Evolutionary conservation across 2,113 vertebrate species (phyloP).

Genomic region (Chrysemys picta): DNA sequence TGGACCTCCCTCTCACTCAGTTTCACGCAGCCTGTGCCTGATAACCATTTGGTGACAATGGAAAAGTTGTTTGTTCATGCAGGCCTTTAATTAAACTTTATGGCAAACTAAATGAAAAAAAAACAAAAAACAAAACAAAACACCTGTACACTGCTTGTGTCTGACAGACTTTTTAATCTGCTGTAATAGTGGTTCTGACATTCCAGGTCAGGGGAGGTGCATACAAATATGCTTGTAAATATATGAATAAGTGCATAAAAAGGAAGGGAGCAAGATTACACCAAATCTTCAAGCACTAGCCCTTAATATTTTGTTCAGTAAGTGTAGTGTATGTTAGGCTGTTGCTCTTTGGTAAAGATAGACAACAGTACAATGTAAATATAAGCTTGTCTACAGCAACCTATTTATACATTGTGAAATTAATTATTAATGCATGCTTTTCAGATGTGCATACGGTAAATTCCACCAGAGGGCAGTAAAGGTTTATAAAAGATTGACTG

Average conservation of each 20-base stretch:
- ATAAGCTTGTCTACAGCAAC: accelerated
- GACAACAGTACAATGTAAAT: accelerated
- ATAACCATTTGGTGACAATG: neutral
- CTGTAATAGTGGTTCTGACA: neutral
- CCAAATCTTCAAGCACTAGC: accelerated
- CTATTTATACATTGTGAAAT: neutral
- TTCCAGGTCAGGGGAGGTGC: accelerated
- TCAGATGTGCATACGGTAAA: neutral
- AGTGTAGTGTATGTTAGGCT: neutral
- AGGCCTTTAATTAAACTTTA: neutral
- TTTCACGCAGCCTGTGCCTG: neutral
- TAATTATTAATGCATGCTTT: neutral
- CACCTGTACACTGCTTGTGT: neutral
- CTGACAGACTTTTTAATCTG: neutral
- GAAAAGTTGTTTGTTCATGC: neutral
- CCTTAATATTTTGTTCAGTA: neutral
- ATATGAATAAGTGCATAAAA: accelerated
- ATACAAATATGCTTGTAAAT: neutral
- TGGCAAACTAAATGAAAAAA: neutral
- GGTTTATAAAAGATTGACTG: neutral
- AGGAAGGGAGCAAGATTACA: accelerated
- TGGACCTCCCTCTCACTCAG: accelerated
- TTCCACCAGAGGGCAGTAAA: conserved; percentile 62
- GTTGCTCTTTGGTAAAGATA: neutral
- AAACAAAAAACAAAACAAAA: neutral